phyloP scores from a whole-genome alignment of 2,797 vertebrate species.

The Distichodus sexfasciatus region DNA sequence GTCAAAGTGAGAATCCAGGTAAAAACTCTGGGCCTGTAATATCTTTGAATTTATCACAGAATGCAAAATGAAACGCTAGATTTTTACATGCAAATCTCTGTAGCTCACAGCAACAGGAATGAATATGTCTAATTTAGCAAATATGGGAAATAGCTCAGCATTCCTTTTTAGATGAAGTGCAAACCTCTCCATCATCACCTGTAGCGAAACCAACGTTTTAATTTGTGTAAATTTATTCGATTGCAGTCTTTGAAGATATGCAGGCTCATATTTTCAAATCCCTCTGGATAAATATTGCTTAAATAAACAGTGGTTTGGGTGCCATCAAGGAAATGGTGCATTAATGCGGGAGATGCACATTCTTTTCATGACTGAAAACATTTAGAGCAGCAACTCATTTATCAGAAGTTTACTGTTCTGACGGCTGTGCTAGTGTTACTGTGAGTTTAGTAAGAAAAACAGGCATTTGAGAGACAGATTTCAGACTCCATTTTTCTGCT shows the following conservation, averaged over 20 bases:
- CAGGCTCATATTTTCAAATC: neutral
- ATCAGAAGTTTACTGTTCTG: neutral
- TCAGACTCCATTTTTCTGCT: neutral
- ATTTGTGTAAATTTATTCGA: neutral
- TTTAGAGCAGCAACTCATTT: constrained; percentile 8
- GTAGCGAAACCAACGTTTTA: no score
- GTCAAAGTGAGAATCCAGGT: constrained; percentile 82
- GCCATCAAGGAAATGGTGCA: neutral
- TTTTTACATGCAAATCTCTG: no score
- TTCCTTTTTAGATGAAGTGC: no score
- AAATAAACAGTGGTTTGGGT: neutral
- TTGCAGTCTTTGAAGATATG: neutral
- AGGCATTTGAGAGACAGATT: neutral
- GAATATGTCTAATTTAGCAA: no score
- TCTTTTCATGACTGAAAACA: neutral
- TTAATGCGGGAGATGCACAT: neutral
- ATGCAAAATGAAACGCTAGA: no score
- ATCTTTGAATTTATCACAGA: no score
- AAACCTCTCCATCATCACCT: neutral
- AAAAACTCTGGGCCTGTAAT: no score
- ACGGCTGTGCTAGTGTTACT: neutral
- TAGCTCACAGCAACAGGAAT: no score
- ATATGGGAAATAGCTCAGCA: no score
- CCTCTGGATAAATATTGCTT: neutral
- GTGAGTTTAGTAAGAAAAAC: neutral